Base-by-base conservation (phyloP, 1,140 invertebrate genomes). In the Drosophila lini region DNA sequence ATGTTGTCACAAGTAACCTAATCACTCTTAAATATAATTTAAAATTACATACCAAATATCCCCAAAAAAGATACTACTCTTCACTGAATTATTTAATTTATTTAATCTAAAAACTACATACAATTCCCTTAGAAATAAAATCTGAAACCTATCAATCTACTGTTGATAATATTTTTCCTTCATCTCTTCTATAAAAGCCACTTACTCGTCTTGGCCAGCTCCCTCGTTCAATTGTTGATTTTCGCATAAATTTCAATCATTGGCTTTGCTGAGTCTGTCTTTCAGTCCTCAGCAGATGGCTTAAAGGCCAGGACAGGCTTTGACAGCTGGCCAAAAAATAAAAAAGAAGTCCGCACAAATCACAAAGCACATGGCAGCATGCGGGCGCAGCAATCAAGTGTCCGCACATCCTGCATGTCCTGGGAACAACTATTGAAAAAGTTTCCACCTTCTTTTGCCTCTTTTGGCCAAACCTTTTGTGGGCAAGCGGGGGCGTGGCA, bases 351-450 rank as follows among this genome's bases (percentile, higher is more conserved):
- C 58, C 38, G 53, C 67, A 42, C 47, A 69, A 78, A 70, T 61
- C 78, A 64, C 50, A 34, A 34, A 52, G 50, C 31, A 52, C 50
- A 53, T 73, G 44, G n/a, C 73, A 65, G 22, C 40, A 74, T 74
- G 69, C 69, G 69, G 71, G 73, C 44, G 19, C 25, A 36, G 79
- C 82, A 86, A 76, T 86, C 82, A 69, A 62, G 44, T 60, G 62
- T 69, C 61, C 64, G 64, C 76, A 88, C 64, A 83, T 88, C 77
- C 80, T 69, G 19, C 75, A 86, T 62, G 76, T 88, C 61, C 76
- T 60, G 52, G 47, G 52, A 60, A 68, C 73, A 71, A 52, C 75
- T 73, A 82, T 86, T 73, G 82, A 73, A 69, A 67, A 86, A 86
- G 78, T 81, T 81, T 69, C 56, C 57, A 58, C 68, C 64, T 64